Evolutionary conservation across 2,113 vertebrate species (phyloP).

Genomic region (Ifrita kowaldi): DNA sequence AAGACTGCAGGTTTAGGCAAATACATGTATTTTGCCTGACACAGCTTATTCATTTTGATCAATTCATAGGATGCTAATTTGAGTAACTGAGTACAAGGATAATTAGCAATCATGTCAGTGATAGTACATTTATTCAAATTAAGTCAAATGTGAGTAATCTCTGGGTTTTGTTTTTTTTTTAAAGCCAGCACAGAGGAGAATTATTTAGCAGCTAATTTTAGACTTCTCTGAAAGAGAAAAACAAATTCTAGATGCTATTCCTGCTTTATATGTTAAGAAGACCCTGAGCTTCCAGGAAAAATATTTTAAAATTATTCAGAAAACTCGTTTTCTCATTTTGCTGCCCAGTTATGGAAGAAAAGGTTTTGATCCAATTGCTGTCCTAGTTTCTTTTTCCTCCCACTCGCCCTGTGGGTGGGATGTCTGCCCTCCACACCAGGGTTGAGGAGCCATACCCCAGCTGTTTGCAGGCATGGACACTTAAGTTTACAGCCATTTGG

Average conservation of each 20-base stretch:
- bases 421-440: neutral
- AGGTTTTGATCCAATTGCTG: neutral
- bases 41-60: neutral
- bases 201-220: neutral
- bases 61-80: neutral
- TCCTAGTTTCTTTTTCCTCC: neutral
- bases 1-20: neutral
- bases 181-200: neutral
- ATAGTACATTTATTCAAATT: neutral
- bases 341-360: neutral
- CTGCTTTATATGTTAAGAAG: neutral
- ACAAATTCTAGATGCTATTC: neutral
- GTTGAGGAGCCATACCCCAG: neutral
- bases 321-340: neutral
- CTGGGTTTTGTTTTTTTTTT: neutral
- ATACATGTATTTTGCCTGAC: neutral
- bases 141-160: neutral
- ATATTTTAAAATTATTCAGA: neutral
- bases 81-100: neutral
- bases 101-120: neutral
- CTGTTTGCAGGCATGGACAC: neutral
- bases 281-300: neutral
- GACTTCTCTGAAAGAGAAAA: neutral
- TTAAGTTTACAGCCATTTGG: neutral
- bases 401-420: neutral